Evolutionary conservation across 64 coral and sea anemone species (phyloP), one percentile per base, ranked within the genome.

Genomic region (Stichodactyla helianthus): DNA sequence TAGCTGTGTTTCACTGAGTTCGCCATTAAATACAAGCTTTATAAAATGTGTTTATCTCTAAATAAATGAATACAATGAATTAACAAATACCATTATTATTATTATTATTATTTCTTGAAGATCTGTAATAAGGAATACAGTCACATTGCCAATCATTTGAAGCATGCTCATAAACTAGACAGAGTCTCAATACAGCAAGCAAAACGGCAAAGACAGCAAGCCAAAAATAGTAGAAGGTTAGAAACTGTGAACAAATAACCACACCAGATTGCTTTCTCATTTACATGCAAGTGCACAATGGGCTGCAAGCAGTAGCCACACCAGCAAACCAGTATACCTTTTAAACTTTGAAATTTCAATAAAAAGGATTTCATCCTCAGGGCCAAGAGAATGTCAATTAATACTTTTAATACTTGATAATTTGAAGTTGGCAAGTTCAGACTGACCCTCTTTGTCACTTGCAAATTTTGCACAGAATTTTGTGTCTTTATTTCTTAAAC

Each of bases 111-210:
- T n/a, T n/a, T 63, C 60, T 63, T 63, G 60, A 10, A 63, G 60
- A 63, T 63, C 60, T 63, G 60, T 63, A 63, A 63, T 63, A 63
- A 63, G 16, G 60, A 63, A 63, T 63, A 63, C 60, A 63, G 60
- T 14, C 60, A 63, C 60, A 63, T 63, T 63, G 7, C 60, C 60
- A 63, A 63, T 63, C 60, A 63, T 63, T 63, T 63, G 60, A 63
- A 63, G 60, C 60, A 63, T 63, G 60, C 60, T 63, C 60, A 63
- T 63, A 63, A 63, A 63, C 10, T 63, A 63, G 60, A 63, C 60
- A 63, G 60, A 7, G 60, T 14, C 17, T 63, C 60, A 63, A 63
- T 63, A 63, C 60, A 63, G 60, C 60, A 63, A 63, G 60, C 60
- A 63, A 63, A 63, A 19, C 7, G 60, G 60, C 60, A 63, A 63